Evolutionary conservation across 2,888 invertebrate genomes (phyloP).

Genomic region (Aspidapion aeneum): DNA sequence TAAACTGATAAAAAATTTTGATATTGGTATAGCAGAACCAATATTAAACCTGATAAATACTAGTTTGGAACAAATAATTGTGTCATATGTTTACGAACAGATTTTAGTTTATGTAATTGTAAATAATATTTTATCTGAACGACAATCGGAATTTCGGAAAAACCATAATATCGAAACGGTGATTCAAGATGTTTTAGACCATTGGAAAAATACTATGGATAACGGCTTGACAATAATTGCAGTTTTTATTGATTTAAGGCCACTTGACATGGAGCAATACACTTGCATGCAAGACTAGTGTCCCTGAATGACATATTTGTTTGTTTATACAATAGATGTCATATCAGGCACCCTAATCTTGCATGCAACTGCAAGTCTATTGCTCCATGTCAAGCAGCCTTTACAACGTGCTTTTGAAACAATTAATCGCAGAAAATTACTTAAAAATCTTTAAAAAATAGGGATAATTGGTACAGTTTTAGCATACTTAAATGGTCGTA

Average conservation of each 20-base stretch:
- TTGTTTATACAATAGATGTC: too few species aligned
- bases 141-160: neutral
- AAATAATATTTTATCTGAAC: neutral
- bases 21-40: too few species aligned
- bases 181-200: neutral
- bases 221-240: neutral
- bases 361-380: too few species aligned
- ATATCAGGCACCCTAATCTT: too few species aligned
- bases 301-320: too few species aligned
- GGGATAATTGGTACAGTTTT: neutral
- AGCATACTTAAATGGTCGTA: neutral
- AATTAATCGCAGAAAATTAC: neutral
- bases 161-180: neutral
- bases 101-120: neutral
- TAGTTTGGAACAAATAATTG: too few species aligned
- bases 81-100: neutral
- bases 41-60: too few species aligned
- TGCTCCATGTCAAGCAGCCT: too few species aligned
- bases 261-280: too few species aligned
- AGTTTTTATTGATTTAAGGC: too few species aligned
- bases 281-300: too few species aligned
- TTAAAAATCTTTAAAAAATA: neutral
- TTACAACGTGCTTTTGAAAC: neutral
- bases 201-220: neutral
- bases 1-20: too few species aligned